A percentile compares a stretch with the other conserved stretches of the same genome.
Evolutionary conservation across 2,113 vertebrate species (phyloP).

Genomic region (Sinocyclocheilus rhinocerous): DNA sequence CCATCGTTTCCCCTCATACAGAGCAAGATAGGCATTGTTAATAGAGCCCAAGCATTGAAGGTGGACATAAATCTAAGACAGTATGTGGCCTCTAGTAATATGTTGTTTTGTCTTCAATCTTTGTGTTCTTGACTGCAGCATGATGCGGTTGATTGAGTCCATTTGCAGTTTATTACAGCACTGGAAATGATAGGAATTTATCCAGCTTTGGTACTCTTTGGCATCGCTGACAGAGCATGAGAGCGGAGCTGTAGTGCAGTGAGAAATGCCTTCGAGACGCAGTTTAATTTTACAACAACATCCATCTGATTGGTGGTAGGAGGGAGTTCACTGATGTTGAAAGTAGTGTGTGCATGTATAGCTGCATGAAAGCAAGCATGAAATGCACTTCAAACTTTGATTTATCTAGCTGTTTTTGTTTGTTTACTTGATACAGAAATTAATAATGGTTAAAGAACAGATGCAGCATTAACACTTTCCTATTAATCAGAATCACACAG

Average conservation of each 20-base stretch:
- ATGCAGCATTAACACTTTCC: constrained; percentile 26
- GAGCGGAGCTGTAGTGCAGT: background rate
- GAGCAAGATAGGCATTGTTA: constrained; percentile 23
- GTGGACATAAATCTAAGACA: background rate
- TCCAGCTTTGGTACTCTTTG: background rate
- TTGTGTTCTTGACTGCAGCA: constrained; percentile 9
- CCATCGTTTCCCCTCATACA: background rate
- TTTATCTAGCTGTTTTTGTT: background rate
- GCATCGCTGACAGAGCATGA: background rate
- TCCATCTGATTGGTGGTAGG: background rate
- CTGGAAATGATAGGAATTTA: background rate
- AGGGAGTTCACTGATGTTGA: background rate
- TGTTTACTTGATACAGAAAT: constrained; percentile 19
- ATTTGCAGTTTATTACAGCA: constrained; percentile 20
- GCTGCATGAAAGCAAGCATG: background rate
- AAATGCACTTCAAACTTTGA: background rate
- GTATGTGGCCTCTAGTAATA: background rate
- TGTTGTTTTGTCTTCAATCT: constrained; percentile 12
- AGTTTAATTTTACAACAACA: background rate
- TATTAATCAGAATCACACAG: constrained; percentile 32
- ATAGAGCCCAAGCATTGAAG: background rate
- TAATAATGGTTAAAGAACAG: constrained; percentile 24
- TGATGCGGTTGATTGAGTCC: background rate
- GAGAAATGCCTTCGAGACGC: background rate
- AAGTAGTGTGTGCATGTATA: background rate